These are phyloP conservation scores for Coenonympha glycerion DNA, from an alignment of 2,888 invertebrate species.

Conservation along the genomic window DNA sequence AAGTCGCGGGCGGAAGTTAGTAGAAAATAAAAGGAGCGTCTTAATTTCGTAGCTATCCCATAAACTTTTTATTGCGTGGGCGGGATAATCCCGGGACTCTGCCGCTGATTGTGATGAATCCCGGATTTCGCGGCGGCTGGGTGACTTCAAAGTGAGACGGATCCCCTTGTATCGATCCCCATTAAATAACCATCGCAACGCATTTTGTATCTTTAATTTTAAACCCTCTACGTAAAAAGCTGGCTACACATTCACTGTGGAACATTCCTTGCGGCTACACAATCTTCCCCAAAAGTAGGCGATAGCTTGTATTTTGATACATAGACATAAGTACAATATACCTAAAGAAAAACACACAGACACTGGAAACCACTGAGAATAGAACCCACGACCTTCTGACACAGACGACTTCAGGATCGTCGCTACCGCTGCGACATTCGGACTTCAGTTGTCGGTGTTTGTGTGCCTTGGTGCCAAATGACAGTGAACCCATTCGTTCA, in stretches of 20 bases:
- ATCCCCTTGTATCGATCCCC: conserved; percentile 1
- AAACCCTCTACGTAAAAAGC: not conserved
- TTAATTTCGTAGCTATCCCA: not conserved
- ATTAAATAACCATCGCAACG: not conserved
- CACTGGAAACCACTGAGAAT: too few relatives aligned
- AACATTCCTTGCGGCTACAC: too few relatives aligned
- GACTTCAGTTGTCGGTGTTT: too few relatives aligned
- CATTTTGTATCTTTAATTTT: not conserved
- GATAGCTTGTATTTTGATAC: too few relatives aligned
- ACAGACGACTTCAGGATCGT: too few relatives aligned
- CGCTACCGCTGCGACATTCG: too few relatives aligned
- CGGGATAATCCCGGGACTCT: not conserved
- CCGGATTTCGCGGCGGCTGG: not conserved
- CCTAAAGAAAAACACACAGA: too few relatives aligned
- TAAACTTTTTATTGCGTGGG: conserved; percentile 1
- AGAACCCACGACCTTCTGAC: too few relatives aligned
- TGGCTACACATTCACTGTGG: not conserved
- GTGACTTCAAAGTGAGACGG: not conserved
- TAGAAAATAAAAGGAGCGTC: not conserved
- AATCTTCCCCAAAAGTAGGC: too few relatives aligned
- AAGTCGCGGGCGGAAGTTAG: not conserved
- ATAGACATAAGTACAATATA: too few relatives aligned
- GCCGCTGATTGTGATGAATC: not conserved
- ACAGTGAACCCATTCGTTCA: too few relatives aligned
- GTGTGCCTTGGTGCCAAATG: too few relatives aligned